Conservation (phyloP, 2,888 invertebrate species). For the Empis stercorea region DNA sequence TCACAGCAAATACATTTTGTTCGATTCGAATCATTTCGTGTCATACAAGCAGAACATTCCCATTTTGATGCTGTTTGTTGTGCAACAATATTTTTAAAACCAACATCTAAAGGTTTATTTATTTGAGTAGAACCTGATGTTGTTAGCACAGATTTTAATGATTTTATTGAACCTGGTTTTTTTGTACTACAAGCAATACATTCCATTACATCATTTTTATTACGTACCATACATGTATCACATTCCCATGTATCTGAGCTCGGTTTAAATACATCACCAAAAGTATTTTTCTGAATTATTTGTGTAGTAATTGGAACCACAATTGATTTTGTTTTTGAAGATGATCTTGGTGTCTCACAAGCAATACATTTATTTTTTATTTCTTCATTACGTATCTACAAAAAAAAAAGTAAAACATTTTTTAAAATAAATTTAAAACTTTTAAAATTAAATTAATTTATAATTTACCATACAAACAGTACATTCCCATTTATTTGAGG, state of each 20-base stretch:
- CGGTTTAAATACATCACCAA: slow-evolving; percentile 40
- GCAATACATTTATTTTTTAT: slow-evolving; percentile 40
- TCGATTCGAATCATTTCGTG: slow-evolving; percentile 39
- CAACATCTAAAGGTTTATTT: slow-evolving; percentile 21
- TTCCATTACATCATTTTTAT: slow-evolving; percentile 33
- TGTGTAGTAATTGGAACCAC: not conserved
- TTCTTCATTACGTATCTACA: slow-evolving; percentile 39
- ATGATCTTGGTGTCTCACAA: slow-evolving; percentile 38
- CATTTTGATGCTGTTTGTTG: slow-evolving; percentile 36
- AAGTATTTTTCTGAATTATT: slow-evolving; percentile 16
- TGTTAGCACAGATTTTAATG: slow-evolving; percentile 2
- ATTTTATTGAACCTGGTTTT: slow-evolving; percentile 27
- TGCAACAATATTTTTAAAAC: slow-evolving; percentile 29
- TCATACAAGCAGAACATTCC: slow-evolving; percentile 50
- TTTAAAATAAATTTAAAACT: too few species aligned
- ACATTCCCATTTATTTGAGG: slow-evolving; percentile 52
- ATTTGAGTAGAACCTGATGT: too few species aligned
- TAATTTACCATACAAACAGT: slow-evolving; percentile 41
- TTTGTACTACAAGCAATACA: slow-evolving; percentile 44
- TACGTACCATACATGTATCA: slow-evolving; percentile 42
- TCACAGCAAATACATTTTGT: slow-evolving; percentile 46
- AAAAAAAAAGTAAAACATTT: not conserved
- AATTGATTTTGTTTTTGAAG: not conserved
- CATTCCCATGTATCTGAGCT: slow-evolving; percentile 47
- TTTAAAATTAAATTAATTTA: not conserved